A percentile compares a stretch with the other conserved stretches of the same genome.
These are phyloP conservation scores for Netelia melanura DNA, from an alignment of 2,888 invertebrate species.

Conservation along the genomic window DNA sequence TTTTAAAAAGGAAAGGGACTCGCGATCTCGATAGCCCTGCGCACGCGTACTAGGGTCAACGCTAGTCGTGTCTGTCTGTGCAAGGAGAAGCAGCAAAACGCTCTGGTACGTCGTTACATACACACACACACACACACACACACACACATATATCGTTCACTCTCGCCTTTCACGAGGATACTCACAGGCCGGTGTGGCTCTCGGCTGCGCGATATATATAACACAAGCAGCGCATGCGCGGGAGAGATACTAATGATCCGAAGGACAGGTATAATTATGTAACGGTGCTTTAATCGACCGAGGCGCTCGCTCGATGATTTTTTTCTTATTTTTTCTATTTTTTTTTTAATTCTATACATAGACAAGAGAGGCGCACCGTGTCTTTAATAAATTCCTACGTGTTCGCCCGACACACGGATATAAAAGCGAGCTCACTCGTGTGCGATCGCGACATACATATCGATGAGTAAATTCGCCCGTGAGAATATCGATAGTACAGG, in stretches of 20 bases:
- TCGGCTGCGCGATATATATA: conserved; percentile 13
- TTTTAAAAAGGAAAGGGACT: conserved; percentile 53
- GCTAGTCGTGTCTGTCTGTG: conserved; percentile 21
- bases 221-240: conserved; percentile 9
- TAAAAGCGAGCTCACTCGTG: neutral
- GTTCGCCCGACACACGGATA: conserved; percentile 1
- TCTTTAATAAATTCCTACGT: neutral
- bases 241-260: conserved; percentile 63
- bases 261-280: conserved; percentile 67
- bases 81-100: conserved; percentile 57
- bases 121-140: neutral
- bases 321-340: neutral
- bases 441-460: neutral
- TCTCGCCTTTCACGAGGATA: conserved; percentile 65
- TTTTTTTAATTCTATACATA: conserved; percentile 2
- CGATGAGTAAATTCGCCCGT: conserved; percentile 16
- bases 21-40: conserved; percentile 35
- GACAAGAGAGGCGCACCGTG: conserved; percentile 33
- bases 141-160: conserved; percentile 35
- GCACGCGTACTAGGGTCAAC: conserved; percentile 5
- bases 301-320: conserved; percentile 10
- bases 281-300: conserved; percentile 61
- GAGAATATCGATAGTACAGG: conserved; percentile 46
- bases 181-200: conserved; percentile 46
- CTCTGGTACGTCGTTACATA: conserved; percentile 57